Conservation (phyloP, 1,140 invertebrate genomes). For the Globodera ellingtonae region DNA sequence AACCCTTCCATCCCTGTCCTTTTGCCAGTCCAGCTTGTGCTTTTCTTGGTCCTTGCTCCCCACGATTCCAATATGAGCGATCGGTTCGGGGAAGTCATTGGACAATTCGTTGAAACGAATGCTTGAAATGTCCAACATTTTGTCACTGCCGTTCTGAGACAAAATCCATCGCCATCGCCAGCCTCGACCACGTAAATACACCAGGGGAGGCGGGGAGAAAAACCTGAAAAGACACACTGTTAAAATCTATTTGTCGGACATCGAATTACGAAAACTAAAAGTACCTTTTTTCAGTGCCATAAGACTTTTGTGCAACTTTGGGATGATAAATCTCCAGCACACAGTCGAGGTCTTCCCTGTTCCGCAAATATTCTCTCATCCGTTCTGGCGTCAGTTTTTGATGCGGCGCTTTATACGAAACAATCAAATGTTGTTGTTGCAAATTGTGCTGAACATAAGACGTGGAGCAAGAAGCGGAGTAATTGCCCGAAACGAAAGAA, state of each 20-base stretch:
- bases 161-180: constrained; percentile 82
- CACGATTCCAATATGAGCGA: constrained; percentile 97
- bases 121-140: constrained; percentile 24
- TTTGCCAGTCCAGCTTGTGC: constrained; percentile 89
- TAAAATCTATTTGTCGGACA: constrained; percentile 9
- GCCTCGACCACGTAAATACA: constrained; percentile 94
- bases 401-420: background rate
- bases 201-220: constrained; percentile 97
- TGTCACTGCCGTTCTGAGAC: constrained; percentile 4
- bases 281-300: constrained; percentile 94
- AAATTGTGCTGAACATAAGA: background rate
- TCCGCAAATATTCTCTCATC: constrained; percentile 58
- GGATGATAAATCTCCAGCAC: constrained; percentile 90
- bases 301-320: constrained; percentile 97
- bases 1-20: constrained; percentile 71
- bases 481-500: background rate
- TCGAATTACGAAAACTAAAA: background rate
- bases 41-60: constrained; percentile 93
- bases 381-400: constrained; percentile 41
- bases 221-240: constrained; percentile 70
- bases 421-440: background rate
- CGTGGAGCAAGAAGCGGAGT: background rate
- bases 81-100: constrained; percentile 73
- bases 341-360: constrained; percentile 53
- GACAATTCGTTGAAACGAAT: background rate